Base-by-base conservation (phyloP, 2,888 invertebrate species). In the Cephus rjabovi region DNA sequence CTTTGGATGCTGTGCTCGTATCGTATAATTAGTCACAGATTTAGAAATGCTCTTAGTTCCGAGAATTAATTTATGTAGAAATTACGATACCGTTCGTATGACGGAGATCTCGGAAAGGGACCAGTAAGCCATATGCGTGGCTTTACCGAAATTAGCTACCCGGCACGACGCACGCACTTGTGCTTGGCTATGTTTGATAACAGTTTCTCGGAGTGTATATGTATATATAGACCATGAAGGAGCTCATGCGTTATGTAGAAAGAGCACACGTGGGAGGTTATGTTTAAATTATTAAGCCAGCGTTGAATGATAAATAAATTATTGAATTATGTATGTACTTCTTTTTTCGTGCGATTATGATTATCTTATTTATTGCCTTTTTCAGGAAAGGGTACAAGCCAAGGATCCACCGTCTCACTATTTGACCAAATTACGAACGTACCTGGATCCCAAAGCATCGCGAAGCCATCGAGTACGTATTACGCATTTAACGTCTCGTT, bases 331-430 rank as follows among this genome's bases (percentile, higher is more conserved):
- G 0, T 23, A 56, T 23, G 2, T 23, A 56, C 23, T 56, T 9
- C 23, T 40, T 56, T 56, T 40, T 56, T 56, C 23, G 9, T 23
- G 15, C 56, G 6, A 56, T 56, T 56, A 56, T 23, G 9, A 56
- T 56, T 23, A 23, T 56, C 23, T 23, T 56, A 56, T 56, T 23
- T 23, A 9, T 56, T 56, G 6, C 87, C 87, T 84, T 85, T 94
- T 94, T 34, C 92, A 98, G 96, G 98, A 98, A 94, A 96, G 97
- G 95, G 98, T 99, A 87, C 98, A 98, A 91, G 98, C 98, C n/a
- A 98, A 99, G 93, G 98, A 99, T 92, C 97, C 98, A 75, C 99
- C 99, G 75, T 95, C 97, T 78, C 97, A 98, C 92, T 99, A 99
- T 94, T 95, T 99, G 91, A 97, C 97, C 92, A 99, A 98, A 92